Evolutionary conservation across 1,140 invertebrate genomes (phyloP).

Genomic region (Drosophila persimilis): DNA sequence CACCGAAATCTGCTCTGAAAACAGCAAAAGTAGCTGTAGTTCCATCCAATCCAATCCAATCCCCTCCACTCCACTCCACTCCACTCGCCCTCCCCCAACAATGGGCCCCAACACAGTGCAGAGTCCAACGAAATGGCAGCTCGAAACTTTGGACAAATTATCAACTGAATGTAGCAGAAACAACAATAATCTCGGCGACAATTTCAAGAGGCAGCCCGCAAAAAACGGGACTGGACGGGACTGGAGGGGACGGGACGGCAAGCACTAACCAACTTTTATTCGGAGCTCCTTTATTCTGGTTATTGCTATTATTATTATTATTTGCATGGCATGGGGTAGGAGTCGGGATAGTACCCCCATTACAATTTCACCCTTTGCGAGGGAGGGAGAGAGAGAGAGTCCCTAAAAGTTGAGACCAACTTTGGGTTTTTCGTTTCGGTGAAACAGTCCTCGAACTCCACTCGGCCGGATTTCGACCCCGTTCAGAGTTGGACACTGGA

Average conservation of each 20-base stretch:
- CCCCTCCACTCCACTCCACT: too few species aligned
- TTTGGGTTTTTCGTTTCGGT: constrained; percentile 39
- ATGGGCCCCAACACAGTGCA: not conserved
- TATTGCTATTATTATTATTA: constrained; percentile 72
- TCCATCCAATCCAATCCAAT: not conserved
- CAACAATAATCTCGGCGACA: constrained; percentile 71
- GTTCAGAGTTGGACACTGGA: constrained; percentile 1
- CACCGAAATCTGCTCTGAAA: constrained; percentile 47
- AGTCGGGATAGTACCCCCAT: constrained; percentile 29
- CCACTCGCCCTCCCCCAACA: too few species aligned
- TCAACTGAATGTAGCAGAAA: constrained; percentile 62
- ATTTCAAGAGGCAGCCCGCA: constrained; percentile 48
- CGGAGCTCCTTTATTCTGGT: constrained; percentile 57
- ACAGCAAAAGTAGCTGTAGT: constrained; percentile 27
- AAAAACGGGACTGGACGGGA: constrained; percentile 14
- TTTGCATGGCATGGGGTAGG: constrained; percentile 47
- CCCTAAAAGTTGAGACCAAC: constrained; percentile 51
- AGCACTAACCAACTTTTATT: constrained; percentile 55
- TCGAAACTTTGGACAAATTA: constrained; percentile 71
- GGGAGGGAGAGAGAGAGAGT: not conserved
- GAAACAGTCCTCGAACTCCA: constrained; percentile 36
- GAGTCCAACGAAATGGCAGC: constrained; percentile 44
- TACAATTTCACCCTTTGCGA: constrained; percentile 62
- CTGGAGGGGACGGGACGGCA: constrained; percentile 31
- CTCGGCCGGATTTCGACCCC: constrained; percentile 32